Conservation (phyloP, 1,140 invertebrate species). For the Ylistrum balloti region DNA sequence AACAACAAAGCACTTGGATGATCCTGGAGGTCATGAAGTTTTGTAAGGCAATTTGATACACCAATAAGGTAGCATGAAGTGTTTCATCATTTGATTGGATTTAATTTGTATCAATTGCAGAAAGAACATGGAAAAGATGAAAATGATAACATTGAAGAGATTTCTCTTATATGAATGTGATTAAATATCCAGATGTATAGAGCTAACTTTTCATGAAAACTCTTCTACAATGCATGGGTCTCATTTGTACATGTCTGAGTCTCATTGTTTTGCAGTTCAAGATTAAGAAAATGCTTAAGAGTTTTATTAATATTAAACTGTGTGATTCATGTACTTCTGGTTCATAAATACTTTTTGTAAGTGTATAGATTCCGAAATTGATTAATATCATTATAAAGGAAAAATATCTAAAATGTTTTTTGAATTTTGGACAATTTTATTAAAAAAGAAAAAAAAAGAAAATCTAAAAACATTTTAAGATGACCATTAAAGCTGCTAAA, state of each 20-base stretch:
- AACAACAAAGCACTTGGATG: background rate
- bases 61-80: background rate
- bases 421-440: background rate
- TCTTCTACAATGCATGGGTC: background rate
- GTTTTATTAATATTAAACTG: too few species aligned
- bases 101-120: background rate
- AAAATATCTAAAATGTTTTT: too few species aligned
- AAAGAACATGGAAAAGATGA: background rate
- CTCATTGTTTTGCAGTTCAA: too few species aligned
- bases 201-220: background rate
- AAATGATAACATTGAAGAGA: background rate
- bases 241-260: too few species aligned
- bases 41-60: background rate
- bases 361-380: too few species aligned
- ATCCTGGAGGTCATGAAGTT: background rate
- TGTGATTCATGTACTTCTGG: too few species aligned
- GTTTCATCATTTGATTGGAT: background rate
- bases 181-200: too few species aligned
- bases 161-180: too few species aligned
- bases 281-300: too few species aligned
- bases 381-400: too few species aligned
- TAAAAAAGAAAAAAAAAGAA: background rate
- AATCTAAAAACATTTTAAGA: background rate
- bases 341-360: too few species aligned
- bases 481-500: background rate